A percentile compares a stretch with the other conserved stretches of the same genome.
Evolutionary conservation across 2,888 invertebrate species (phyloP).

Genomic region (Octonoba sinensis): DNA sequence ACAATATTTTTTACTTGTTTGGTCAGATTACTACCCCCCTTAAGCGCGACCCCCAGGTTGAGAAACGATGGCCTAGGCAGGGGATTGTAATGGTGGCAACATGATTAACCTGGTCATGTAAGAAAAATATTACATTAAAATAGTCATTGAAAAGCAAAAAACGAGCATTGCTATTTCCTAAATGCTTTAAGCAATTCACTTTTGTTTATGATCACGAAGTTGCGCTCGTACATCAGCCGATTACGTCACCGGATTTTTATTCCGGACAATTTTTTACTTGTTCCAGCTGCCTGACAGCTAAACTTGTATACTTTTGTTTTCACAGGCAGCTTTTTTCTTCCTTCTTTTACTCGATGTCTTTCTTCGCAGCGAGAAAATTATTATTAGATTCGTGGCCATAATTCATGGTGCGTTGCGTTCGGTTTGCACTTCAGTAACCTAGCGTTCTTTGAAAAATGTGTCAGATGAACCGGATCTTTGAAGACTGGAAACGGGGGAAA

Average conservation of each 20-base stretch:
- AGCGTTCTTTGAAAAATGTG: conserved; percentile 13
- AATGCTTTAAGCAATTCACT: not conserved
- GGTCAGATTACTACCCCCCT: no score
- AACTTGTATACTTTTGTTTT: conserved; percentile 4
- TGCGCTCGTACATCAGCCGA: conserved; percentile 4
- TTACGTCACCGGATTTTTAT: conserved; percentile 11
- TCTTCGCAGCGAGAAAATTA: not conserved
- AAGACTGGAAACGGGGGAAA: not conserved
- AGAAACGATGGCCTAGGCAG: no score
- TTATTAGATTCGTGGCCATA: conserved; percentile 10
- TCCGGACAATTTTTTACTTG: conserved; percentile 1
- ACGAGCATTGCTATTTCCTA: not conserved
- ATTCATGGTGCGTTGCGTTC: conserved; percentile 10
- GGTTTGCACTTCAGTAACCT: not conserved
- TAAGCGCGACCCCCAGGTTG: no score
- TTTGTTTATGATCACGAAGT: not conserved
- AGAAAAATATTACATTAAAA: not conserved
- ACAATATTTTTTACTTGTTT: no score
- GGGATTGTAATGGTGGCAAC: no score
- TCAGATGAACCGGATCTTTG: conserved; percentile 16
- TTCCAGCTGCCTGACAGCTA: conserved; percentile 20
- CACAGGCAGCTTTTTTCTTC: not conserved
- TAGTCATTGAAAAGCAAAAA: not conserved
- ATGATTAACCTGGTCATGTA: no score
- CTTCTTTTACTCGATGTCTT: not conserved